phyloP scores from a whole-genome alignment of 2,888 invertebrate species.

The Leptopilina myrica region DNA sequence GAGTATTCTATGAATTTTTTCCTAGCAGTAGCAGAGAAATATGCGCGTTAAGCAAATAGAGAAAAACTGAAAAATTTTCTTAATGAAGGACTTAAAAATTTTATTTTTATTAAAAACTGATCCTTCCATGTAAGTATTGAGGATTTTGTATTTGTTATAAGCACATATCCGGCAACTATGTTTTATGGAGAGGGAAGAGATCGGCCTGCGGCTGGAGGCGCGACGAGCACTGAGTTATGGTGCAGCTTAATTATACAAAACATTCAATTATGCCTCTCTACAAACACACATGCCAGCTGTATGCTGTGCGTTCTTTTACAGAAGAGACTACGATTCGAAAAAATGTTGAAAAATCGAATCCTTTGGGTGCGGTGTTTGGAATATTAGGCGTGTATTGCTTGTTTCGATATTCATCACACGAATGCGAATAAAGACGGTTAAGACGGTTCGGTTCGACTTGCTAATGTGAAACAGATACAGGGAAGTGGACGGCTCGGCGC shows the following conservation, averaged over 20 bases:
- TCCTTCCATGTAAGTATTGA: no score
- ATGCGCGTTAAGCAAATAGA: no score
- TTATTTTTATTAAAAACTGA: no score
- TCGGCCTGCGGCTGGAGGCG: slow-evolving; percentile 75
- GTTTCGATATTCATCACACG: not conserved
- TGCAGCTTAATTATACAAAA: slow-evolving; percentile 77
- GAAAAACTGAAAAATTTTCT: no score
- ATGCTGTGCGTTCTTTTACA: not conserved
- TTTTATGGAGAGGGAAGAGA: slow-evolving; percentile 56
- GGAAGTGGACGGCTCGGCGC: not conserved
- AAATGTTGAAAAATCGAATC: not conserved
- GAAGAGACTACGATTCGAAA: not conserved
- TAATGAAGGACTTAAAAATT: no score
- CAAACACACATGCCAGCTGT: slow-evolving; percentile 52
- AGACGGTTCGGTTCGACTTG: not conserved
- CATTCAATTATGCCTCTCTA: slow-evolving; percentile 76
- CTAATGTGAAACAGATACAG: slow-evolving; percentile 9
- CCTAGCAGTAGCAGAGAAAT: no score
- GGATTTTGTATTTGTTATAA: slow-evolving; percentile 1
- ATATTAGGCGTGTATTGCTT: not conserved
- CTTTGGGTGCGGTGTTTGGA: not conserved
- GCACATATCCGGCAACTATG: not conserved
- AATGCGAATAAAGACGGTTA: not conserved
- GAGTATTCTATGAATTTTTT: no score
- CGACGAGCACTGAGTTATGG: slow-evolving; percentile 76